A percentile compares a stretch with the other conserved stretches of the same genome.
Conservation (phyloP, 2,888 invertebrate species). For the Barypeithes pellucidus region DNA sequence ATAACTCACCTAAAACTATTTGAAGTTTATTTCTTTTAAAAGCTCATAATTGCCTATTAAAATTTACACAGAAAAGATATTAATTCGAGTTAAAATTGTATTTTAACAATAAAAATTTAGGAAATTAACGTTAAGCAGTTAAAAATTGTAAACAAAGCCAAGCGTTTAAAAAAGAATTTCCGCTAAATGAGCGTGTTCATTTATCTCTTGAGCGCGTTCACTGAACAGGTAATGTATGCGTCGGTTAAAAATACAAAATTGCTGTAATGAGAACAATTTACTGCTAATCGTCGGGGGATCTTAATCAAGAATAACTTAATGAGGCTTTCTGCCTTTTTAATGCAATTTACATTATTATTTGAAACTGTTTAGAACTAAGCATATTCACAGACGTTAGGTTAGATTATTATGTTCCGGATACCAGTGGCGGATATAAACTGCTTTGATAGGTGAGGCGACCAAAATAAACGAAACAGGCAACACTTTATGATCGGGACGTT, state of each 20-base stretch:
- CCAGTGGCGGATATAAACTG: too few species aligned
- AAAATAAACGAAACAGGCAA: too few species aligned
- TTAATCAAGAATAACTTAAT: conserved; percentile 72
- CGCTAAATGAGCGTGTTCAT: conserved; percentile 63
- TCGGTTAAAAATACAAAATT: conserved; percentile 72
- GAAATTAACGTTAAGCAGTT: conserved; percentile 26
- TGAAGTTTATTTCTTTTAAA: neutral
- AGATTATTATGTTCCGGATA: conserved; percentile 33
- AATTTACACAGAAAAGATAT: conserved; percentile 22
- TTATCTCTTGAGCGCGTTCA: conserved; percentile 69
- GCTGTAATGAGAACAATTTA: conserved; percentile 73
- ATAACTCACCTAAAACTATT: neutral
- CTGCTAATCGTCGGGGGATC: conserved; percentile 72
- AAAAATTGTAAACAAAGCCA: conserved; percentile 63
- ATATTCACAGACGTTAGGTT: conserved; percentile 44
- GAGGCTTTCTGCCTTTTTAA: conserved; percentile 66
- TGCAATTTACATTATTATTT: conserved; percentile 55
- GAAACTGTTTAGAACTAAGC: conserved; percentile 48
- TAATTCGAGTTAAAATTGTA: conserved; percentile 4
- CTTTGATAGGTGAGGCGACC: too few species aligned
- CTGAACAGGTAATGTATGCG: conserved; percentile 71
- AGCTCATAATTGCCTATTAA: neutral
- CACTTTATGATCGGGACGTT: too few species aligned
- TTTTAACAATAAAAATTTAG: conserved; percentile 26
- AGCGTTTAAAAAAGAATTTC: conserved; percentile 68